Conservation (phyloP, 1,140 invertebrate genomes). For the Dolichoris vasculosae region DNA sequence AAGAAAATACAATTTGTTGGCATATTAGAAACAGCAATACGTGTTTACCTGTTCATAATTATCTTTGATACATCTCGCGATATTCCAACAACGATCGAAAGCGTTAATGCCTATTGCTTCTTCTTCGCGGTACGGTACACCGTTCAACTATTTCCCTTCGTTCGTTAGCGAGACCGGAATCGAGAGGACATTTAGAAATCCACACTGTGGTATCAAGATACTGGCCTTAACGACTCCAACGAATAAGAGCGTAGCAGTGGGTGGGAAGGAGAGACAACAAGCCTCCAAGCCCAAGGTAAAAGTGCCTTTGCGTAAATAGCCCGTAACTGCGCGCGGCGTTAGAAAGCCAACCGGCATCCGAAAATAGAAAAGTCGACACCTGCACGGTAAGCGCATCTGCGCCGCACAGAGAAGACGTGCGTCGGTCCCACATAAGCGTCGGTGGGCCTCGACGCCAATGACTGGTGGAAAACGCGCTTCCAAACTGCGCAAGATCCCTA, state of each 20-base stretch:
- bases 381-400: not conserved
- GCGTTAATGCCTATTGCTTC: too few species aligned
- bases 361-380: not conserved
- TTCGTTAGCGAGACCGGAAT: too few species aligned
- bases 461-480: not conserved
- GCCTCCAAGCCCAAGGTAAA: not conserved
- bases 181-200: too few species aligned
- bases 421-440: too few species aligned
- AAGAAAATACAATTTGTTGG: not conserved
- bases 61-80: not conserved
- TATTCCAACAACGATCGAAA: too few species aligned
- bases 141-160: too few species aligned
- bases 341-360: not conserved
- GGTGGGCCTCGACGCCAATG: not conserved
- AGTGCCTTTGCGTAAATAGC: not conserved
- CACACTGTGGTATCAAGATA: too few species aligned
- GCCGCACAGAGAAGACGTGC: not conserved
- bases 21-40: not conserved
- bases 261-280: not conserved
- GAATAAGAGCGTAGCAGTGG: not conserved
- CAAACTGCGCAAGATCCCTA: too few species aligned
- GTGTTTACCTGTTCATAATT: not conserved
- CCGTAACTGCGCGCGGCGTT: not conserved
- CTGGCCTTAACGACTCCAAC: too few species aligned
- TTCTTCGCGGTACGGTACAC: too few species aligned